Conservation (phyloP, 2,797 vertebrate species). For the Microchirus variegatus region DNA sequence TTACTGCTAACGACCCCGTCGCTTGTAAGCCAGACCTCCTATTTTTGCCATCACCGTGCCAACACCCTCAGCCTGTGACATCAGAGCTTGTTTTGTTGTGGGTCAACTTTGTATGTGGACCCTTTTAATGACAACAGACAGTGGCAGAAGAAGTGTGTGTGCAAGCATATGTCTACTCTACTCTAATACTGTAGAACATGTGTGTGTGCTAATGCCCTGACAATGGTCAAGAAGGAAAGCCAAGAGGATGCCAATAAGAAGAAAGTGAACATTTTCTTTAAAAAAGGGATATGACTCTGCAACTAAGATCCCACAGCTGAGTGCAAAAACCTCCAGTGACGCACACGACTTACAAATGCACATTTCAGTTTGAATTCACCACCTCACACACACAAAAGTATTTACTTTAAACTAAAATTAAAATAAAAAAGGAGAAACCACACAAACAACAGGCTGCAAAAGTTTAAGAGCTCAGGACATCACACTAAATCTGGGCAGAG, state of each 20-base stretch:
- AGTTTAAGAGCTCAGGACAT: slow-evolving; percentile 13
- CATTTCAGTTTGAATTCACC: slow-evolving; percentile 48
- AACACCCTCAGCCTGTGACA: slow-evolving; percentile 81
- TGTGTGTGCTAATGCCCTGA: slow-evolving; percentile 29
- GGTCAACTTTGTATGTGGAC: slow-evolving; percentile 77
- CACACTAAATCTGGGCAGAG: slow-evolving; percentile 8
- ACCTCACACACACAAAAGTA: slow-evolving; percentile 53
- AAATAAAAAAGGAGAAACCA: slow-evolving; percentile 54
- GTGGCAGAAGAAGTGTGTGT: slow-evolving; percentile 47
- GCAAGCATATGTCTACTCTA: slow-evolving; percentile 47
- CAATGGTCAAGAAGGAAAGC: slow-evolving; percentile 40
- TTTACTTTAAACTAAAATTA: slow-evolving; percentile 55
- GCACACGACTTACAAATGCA: slow-evolving; percentile 65
- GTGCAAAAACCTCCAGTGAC: slow-evolving; percentile 84
- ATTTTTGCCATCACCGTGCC: slow-evolving; percentile 75
- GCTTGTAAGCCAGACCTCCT: slow-evolving; percentile 76
- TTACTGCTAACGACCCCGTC: slow-evolving; percentile 81
- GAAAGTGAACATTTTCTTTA: slow-evolving; percentile 50
- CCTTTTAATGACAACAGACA: slow-evolving; percentile 78
- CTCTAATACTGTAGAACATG: slow-evolving; percentile 16
- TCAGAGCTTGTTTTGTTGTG: slow-evolving; percentile 85
- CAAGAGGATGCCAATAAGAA: slow-evolving; percentile 49
- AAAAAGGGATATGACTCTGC: slow-evolving; percentile 68
- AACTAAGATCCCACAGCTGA: slow-evolving; percentile 57
- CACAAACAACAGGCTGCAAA: slow-evolving; percentile 36